Percentiles rank a stretch among this genome's conserved stretches.
Conservation (phyloP, 2,113 vertebrate genomes). For the Bettongia penicillata region DNA sequence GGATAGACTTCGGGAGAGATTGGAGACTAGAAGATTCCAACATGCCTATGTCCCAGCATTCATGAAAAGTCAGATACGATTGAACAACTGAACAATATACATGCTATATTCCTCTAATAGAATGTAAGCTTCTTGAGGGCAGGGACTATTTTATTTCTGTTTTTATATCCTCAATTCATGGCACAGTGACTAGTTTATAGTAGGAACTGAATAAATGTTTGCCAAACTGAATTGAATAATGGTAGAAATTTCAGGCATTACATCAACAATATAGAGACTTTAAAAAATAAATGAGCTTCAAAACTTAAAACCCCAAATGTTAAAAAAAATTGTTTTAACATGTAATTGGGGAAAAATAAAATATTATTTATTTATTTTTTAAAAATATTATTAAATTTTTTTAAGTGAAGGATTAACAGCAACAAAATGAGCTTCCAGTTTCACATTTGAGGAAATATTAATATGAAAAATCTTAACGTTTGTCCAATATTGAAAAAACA, state of each 20-base stretch:
- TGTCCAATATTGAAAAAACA: not conserved
- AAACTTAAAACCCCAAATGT: too few relatives aligned
- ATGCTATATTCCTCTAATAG: not conserved
- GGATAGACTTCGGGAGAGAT: not conserved
- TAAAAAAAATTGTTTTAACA: too few relatives aligned
- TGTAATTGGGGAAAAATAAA: too few relatives aligned
- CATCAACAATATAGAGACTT: not conserved
- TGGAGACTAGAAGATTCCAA: not conserved
- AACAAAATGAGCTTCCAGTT: not conserved
- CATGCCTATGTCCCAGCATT: not conserved
- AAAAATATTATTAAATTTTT: too few relatives aligned
- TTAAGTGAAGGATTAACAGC: too few relatives aligned
- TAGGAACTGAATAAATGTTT: too few relatives aligned
- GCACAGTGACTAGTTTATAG: not conserved
- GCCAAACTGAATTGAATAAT: too few relatives aligned
- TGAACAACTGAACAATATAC: not conserved
- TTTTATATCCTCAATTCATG: not conserved
- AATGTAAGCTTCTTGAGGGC: not conserved
- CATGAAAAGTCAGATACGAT: not conserved
- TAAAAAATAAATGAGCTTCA: not conserved
- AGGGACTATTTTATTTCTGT: not conserved
- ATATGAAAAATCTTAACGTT: not conserved
- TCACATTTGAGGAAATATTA: not conserved
- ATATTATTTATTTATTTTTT: too few relatives aligned
- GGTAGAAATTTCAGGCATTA: too few relatives aligned